These are phyloP conservation scores for Natrix natrix DNA, from an alignment of 2,797 vertebrate genomes.

Conservation along the genomic window DNA sequence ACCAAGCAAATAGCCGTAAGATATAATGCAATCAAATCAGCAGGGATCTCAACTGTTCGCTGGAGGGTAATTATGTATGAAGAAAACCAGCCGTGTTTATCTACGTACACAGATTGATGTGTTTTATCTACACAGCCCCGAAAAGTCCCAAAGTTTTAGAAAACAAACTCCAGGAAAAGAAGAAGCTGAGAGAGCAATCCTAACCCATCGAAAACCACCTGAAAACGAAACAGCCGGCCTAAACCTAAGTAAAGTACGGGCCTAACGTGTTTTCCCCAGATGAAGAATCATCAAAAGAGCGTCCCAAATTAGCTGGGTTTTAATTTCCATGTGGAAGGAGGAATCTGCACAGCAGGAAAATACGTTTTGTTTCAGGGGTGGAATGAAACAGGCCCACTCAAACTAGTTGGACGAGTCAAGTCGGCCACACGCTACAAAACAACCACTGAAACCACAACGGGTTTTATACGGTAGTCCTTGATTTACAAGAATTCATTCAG, in stretches of 20 bases:
- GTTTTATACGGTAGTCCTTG: too few relatives aligned
- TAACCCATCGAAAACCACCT: neutral
- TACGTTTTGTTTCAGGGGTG: neutral
- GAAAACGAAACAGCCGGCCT: neutral
- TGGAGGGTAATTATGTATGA: neutral
- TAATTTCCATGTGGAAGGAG: neutral
- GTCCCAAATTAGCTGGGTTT: neutral
- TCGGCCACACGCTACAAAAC: neutral
- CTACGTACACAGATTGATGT: neutral
- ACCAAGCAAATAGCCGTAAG: neutral
- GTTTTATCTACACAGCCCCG: too few relatives aligned
- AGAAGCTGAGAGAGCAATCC: neutral
- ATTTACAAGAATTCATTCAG: too few relatives aligned
- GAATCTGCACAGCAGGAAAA: neutral
- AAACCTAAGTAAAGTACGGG: neutral
- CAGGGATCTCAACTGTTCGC: neutral
- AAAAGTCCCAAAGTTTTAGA: neutral
- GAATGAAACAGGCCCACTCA: neutral
- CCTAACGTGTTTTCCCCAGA: neutral
- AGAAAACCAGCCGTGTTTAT: slow-evolving; percentile 13
- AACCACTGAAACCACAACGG: neutral
- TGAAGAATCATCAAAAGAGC: neutral
- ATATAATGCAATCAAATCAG: neutral
- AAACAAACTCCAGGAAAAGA: neutral
- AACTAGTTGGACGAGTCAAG: neutral